A percentile compares a stretch with the other conserved stretches of the same genome.
Conservation (phyloP, 2,888 invertebrate genomes). For the Tetragnatha montana region DNA sequence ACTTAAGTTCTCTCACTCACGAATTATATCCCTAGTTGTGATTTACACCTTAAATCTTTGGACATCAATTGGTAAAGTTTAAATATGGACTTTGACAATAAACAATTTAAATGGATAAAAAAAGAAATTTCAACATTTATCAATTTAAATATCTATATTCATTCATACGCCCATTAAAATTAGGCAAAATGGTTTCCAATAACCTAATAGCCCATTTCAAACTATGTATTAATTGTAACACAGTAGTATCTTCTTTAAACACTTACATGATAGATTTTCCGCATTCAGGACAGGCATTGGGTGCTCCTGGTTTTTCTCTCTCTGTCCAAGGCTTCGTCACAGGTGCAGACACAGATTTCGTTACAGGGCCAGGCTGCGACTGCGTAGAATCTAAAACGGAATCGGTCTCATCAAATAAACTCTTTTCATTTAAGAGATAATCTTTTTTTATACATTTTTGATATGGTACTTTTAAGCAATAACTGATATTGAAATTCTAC, state of each 20-base stretch:
- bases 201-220: background rate
- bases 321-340: conserved; percentile 66
- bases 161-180: too few species aligned
- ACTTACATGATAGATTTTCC: conserved; percentile 98
- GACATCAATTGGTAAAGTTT: too few species aligned
- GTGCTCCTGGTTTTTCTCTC: conserved; percentile 54
- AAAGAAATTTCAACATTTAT: background rate
- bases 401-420: background rate
- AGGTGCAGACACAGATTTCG: conserved; percentile 72
- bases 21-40: too few species aligned
- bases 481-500: background rate
- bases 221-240: background rate
- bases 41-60: too few species aligned
- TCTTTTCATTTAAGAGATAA: background rate
- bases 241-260: background rate
- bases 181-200: too few species aligned
- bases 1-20: too few species aligned
- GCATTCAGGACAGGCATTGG: conserved; percentile 88
- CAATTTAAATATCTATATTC: too few species aligned
- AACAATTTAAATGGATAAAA: too few species aligned
- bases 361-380: conserved; percentile 12
- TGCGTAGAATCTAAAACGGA: conserved; percentile 51
- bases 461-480: too few species aligned
- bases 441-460: too few species aligned
- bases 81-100: too few species aligned